These are phyloP conservation scores for Centropus bengalensis DNA, from an alignment of 2,113 vertebrate species.

Conservation along the genomic window DNA sequence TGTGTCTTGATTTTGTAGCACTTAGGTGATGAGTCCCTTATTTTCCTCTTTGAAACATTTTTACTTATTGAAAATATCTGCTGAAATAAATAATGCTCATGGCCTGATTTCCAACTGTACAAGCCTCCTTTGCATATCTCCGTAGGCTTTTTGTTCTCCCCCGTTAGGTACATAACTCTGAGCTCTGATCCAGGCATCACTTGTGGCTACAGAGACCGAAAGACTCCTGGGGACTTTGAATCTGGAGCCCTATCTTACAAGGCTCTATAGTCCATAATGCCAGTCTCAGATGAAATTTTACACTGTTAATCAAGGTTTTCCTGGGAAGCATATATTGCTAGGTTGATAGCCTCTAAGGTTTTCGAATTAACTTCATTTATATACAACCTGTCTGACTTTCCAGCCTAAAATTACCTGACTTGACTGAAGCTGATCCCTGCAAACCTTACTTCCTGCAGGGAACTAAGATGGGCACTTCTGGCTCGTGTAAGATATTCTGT, in stretches of 20 bases:
- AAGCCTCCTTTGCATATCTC: background rate
- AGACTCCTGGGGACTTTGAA: background rate
- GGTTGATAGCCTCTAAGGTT: background rate
- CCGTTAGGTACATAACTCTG: background rate
- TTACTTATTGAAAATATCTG: background rate
- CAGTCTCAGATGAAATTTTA: background rate
- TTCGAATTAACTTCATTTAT: background rate
- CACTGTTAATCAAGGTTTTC: background rate
- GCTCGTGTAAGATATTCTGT: background rate
- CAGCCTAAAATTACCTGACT: background rate
- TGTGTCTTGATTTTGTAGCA: background rate
- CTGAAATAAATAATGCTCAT: background rate
- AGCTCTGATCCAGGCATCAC: background rate
- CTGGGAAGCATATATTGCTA: background rate
- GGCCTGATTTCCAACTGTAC: background rate
- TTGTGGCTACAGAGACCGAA: background rate
- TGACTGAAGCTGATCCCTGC: background rate
- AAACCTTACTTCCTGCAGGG: background rate
- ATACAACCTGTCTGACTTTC: background rate
- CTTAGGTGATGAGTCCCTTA: background rate
- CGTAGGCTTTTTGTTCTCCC: background rate
- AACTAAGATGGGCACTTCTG: background rate
- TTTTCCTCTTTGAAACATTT: background rate
- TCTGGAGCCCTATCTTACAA: background rate
- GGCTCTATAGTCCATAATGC: background rate